Evolutionary conservation across 2,888 invertebrate genomes (phyloP), one percentile per base, ranked within the genome.

Genomic region (Drosophila quinaria): DNA sequence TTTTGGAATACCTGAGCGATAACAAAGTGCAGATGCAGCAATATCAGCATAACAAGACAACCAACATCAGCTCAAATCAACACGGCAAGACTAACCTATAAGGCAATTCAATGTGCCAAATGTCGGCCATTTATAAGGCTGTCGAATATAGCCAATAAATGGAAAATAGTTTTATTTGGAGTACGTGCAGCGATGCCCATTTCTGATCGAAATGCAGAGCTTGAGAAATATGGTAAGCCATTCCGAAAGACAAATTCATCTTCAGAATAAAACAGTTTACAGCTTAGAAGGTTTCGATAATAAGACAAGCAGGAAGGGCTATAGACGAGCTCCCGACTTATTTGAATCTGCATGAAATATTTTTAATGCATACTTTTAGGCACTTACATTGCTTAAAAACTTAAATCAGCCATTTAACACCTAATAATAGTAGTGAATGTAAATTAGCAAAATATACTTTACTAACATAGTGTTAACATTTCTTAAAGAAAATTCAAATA

Each of bases 1-100:
- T 58, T 60, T 69, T 51, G 69, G 71, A 47, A 64, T 70, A 75
- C 64, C 54, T 58, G 47, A 29, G 67, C 72, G n/a, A 68, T 58
- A 81, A 70, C 65, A 72, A 67, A 64, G 22, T 54, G 56, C 56
- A 67, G 41, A 39, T 68, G 17, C 52, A 35, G 39, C 41, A 47
- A 47, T 54, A 17, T 41, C 29, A 17, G 29, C 41, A 29, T 13
- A 41, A 31, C 17, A 37, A 35, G n/a, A 51, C 50, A 51, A n/a
- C 10, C 22, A 25, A 6, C n/a, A 25, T 39, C 39, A 41, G 29
- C 17, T 19, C 15, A 17, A 61, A 47, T 41, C 68, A 65, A 58
- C 25, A 56, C 31, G 50, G 46, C 50, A 22, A 46, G 46, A 59
- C 25, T 19, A 22, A 29, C 22, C 19, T 19, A 17, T n/a, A 17